A percentile compares a stretch with the other conserved stretches of the same genome.
These are phyloP conservation scores for Rosalia funebris DNA, from an alignment of 2,888 invertebrate genomes.

Conservation along the genomic window DNA sequence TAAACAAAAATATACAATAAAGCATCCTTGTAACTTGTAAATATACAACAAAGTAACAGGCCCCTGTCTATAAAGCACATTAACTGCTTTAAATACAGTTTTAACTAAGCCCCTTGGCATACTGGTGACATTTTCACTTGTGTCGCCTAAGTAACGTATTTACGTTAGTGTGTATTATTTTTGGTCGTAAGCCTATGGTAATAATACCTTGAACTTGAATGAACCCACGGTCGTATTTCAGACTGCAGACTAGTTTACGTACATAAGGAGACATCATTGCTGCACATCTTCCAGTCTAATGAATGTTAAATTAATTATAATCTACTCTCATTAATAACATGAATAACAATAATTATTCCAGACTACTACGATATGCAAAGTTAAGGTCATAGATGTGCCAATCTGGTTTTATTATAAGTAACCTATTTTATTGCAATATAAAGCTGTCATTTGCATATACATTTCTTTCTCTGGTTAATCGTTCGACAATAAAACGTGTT, in stretches of 20 bases:
- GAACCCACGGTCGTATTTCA: slow-evolving; percentile 39
- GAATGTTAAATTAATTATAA: slow-evolving; percentile 20
- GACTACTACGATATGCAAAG: neutral
- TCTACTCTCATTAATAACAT: neutral
- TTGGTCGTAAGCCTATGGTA: slow-evolving; percentile 39
- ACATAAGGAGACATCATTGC: slow-evolving; percentile 11
- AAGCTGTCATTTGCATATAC: neutral
- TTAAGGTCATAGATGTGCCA: neutral
- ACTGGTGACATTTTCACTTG: slow-evolving; percentile 16
- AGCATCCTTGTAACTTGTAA: no score
- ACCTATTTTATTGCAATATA: neutral
- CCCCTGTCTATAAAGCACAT: neutral
- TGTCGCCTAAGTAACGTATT: slow-evolving; percentile 19
- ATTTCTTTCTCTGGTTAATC: no score
- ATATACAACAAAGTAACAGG: no score
- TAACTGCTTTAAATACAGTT: neutral
- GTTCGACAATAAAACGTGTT: neutral
- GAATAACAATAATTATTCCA: neutral
- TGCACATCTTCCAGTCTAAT: slow-evolving; percentile 1
- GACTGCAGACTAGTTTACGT: slow-evolving; percentile 22
- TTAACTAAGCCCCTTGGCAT: slow-evolving; percentile 1
- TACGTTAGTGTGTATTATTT: slow-evolving; percentile 38
- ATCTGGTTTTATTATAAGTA: neutral
- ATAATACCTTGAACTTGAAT: slow-evolving; percentile 49
- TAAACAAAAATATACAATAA: no score